Base-by-base conservation (phyloP, 2,888 invertebrate species). In the Atethmia centrago region DNA sequence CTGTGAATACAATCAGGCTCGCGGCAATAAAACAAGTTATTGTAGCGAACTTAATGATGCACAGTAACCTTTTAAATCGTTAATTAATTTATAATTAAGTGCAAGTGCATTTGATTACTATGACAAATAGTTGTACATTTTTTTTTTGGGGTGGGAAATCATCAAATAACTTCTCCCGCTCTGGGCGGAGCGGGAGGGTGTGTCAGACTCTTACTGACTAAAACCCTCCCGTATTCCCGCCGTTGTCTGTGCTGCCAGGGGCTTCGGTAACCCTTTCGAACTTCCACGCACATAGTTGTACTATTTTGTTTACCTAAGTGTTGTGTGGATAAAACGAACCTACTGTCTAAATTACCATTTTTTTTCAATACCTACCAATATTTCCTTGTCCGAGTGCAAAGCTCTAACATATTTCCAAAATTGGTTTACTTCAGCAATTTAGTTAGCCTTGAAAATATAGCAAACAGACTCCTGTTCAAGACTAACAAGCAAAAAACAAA, bases 1-100 rank as follows among this genome's bases (percentile, higher is more conserved):
- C 61, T 73, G 75, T 73, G 61, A 73, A 73, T 55, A 16, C 75
- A 53, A 36, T 59, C 47, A 12, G 25, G 16, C 10, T 0, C 40
- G 7, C 3, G 64, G 74, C 72, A 14, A 53, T 40, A 28, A 59
- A 61, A 40, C 7, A 0, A 53, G 28, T 59, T 53, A 47, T 62
- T 58, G 3, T 36, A 25, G n/a, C n/a, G 36, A 16, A 49, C 19
- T 16, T 8, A 14, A 47, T 9, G n/a, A 40, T 19, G 49, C 21
- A 21, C 58, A 21, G 31, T 58, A 21, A 31, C 2, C 31, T 56
- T 31, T 31, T 56, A 28, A 56, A 55, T 28, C 10, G 19, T 31
- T 31, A 56, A 56, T 31, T 28, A 10, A 19, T 31, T 2, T 19
- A 5, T 19, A 19, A 10, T 31, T 10, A 19, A 31, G 31, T 19